These are phyloP conservation scores for Microcebus ravelobensis DNA, from an alignment of 2,113 vertebrate genomes.

Conservation along the genomic window DNA sequence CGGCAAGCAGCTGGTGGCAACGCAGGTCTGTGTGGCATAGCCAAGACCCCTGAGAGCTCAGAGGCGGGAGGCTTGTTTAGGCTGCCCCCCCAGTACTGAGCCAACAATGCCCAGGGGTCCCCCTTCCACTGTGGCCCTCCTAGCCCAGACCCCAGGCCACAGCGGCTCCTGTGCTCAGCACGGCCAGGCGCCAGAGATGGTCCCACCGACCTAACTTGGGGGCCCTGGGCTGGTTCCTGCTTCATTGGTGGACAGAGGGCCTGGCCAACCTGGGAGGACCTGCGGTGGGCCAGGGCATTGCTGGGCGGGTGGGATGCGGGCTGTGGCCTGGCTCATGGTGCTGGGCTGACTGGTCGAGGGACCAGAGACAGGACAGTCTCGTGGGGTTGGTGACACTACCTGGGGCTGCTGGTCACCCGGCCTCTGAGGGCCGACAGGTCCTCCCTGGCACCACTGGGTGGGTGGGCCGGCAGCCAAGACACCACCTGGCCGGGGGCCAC, in stretches of 20 bases:
- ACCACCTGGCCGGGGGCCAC: neutral
- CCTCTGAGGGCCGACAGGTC: neutral
- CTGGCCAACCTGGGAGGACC: neutral
- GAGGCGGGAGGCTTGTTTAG: neutral
- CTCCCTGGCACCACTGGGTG: neutral
- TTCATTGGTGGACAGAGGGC: neutral
- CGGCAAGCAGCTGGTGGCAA: too few species aligned
- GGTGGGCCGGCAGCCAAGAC: neutral
- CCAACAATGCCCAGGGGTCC: too few species aligned
- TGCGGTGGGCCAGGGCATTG: rapidly evolving
- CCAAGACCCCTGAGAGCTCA: neutral
- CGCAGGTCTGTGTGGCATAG: neutral
- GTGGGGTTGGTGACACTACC: rapidly evolving
- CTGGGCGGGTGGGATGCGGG: rapidly evolving
- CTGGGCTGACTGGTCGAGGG: rapidly evolving
- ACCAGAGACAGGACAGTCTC: too few species aligned
- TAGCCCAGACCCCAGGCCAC: rapidly evolving
- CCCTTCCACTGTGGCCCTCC: neutral
- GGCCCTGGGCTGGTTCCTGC: neutral
- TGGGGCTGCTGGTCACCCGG: neutral
- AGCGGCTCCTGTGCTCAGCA: neutral
- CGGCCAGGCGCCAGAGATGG: neutral
- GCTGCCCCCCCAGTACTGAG: neutral
- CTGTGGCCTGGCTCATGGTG: neutral
- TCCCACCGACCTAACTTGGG: neutral